Percentiles rank a stretch among this genome's conserved stretches.
These are phyloP conservation scores for Parthenolecanium corni DNA, from an alignment of 2,888 invertebrate genomes.

Conservation along the genomic window DNA sequence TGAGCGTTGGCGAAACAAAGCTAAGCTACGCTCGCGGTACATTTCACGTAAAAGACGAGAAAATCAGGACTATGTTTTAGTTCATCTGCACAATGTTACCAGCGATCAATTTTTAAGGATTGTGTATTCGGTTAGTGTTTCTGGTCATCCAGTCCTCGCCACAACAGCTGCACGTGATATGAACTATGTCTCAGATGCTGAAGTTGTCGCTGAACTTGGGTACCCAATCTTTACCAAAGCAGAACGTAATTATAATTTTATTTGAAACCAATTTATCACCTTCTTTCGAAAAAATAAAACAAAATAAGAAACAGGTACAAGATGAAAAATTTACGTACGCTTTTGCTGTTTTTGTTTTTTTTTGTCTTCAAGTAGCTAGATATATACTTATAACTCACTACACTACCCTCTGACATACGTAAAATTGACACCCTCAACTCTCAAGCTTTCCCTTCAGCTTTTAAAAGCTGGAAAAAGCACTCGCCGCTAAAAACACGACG, in stretches of 20 bases:
- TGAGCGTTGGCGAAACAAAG: slow-evolving; percentile 6
- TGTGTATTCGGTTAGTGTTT: slow-evolving; percentile 68
- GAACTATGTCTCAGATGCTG: slow-evolving; percentile 63
- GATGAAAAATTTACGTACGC: no score
- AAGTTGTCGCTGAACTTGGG: slow-evolving; percentile 61
- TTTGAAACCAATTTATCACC: slow-evolving; percentile 35
- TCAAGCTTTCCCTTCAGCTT: no score
- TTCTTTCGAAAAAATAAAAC: no score
- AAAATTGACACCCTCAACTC: no score
- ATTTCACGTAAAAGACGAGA: slow-evolving; percentile 10
- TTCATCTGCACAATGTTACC: slow-evolving; percentile 34
- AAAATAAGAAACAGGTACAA: no score
- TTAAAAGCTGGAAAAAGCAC: no score
- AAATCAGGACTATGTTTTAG: slow-evolving; percentile 32
- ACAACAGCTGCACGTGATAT: slow-evolving; percentile 71
- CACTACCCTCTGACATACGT: no score
- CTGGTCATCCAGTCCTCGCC: slow-evolving; percentile 67
- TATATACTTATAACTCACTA: no score
- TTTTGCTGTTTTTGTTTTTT: no score
- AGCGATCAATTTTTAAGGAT: slow-evolving; percentile 38
- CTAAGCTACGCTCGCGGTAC: slow-evolving; percentile 9
- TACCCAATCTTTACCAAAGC: slow-evolving; percentile 69
- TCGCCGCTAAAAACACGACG: no score
- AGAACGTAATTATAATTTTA: slow-evolving; percentile 53
- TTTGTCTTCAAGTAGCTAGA: no score